Evolutionary conservation across 1,140 invertebrate genomes (phyloP).

Genomic region (Odontomachus brunneus): DNA sequence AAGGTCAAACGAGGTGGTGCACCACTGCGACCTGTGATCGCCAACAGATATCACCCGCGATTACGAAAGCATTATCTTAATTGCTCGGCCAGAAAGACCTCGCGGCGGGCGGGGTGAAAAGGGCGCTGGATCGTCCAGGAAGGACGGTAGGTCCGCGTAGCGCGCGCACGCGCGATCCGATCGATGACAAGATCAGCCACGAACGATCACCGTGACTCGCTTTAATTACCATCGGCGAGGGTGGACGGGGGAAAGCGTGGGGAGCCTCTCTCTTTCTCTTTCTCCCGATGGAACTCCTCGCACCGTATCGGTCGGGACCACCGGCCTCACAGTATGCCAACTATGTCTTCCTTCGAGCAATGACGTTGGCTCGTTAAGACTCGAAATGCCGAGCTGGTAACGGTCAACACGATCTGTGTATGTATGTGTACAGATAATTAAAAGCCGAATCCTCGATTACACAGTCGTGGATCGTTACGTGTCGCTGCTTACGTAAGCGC

Average conservation of each 20-base stretch:
- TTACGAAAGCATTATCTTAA: slow-evolving; percentile 77
- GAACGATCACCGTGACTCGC: slow-evolving; percentile 77
- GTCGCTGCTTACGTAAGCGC: slow-evolving; percentile 54
- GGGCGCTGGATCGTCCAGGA: slow-evolving; percentile 40
- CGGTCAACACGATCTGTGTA: slow-evolving; percentile 63
- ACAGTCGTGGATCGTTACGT: slow-evolving; percentile 44
- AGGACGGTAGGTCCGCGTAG: slow-evolving; percentile 53
- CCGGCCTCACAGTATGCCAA: slow-evolving; percentile 73
- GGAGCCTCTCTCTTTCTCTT: slow-evolving; percentile 27
- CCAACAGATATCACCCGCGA: slow-evolving; percentile 70
- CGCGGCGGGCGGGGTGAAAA: slow-evolving; percentile 7
- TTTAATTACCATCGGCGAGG: slow-evolving; percentile 75
- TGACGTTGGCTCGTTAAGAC: slow-evolving; percentile 73
- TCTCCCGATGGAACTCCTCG: slow-evolving; percentile 60
- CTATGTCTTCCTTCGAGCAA: slow-evolving; percentile 63
- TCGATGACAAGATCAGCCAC: slow-evolving; percentile 77
- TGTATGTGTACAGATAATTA: slow-evolving; percentile 74
- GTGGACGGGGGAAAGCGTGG: neutral
- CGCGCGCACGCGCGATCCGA: slow-evolving; percentile 61
- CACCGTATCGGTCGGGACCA: slow-evolving; percentile 60
- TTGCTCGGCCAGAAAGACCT: slow-evolving; percentile 67
- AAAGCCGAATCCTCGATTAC: slow-evolving; percentile 54
- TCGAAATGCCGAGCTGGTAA: slow-evolving; percentile 63
- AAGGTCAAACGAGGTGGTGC: slow-evolving; percentile 65
- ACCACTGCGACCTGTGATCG: slow-evolving; percentile 50